Evolutionary conservation across 2,888 invertebrate species (phyloP), one percentile per base, ranked within the genome.

Genomic region (Pteria penguin): DNA sequence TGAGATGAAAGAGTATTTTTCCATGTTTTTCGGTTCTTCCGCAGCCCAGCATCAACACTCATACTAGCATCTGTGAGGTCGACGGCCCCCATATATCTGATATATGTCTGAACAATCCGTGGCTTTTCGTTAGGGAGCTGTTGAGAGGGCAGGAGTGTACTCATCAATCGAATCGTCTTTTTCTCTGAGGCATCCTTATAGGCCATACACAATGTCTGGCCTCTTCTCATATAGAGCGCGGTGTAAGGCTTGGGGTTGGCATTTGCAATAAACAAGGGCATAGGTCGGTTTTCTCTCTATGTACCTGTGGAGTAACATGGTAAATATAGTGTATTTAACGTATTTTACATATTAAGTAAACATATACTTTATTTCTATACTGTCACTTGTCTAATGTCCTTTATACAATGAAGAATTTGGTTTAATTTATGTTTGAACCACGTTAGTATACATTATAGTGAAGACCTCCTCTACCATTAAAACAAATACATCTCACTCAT

Each of bases 1-100:
- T 24, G 1, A 70, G 27, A 54, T 70, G 70, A 26, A 70, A 11
- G 3, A 70, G 11, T 14, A 52, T 61, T 69, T 61, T 61, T 70
- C 45, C 70, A 58, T 18, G 22, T 24, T 36, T 70, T 70, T 18
- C 11, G 14, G n/a, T 11, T 61, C n/a, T 33, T 57, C 14, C 52
- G 60, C 1, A 45, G 36, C 22, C 58, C 58, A 4, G 52, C 26
- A 14, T 69, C 58, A 5, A 52, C 58, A n/a, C 58, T 69, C 27
- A 69, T 26, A 14, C 45, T 36, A 58, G 33, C 33, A 36, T 60
- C 70, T 4, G 26, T 52, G 3, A 60, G n/a, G 29, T 70, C 70
- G 18, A 62, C 61, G 22, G 69, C 60, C 14, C 62, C 70, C 61
- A 70, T 61, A 24, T 61, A 22, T 29, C 32, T 61, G 22, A 61